Evolutionary conservation across 1,140 invertebrate genomes (phyloP), one percentile per base, ranked within the genome.

Genomic region (Bombus cullumanus): DNA sequence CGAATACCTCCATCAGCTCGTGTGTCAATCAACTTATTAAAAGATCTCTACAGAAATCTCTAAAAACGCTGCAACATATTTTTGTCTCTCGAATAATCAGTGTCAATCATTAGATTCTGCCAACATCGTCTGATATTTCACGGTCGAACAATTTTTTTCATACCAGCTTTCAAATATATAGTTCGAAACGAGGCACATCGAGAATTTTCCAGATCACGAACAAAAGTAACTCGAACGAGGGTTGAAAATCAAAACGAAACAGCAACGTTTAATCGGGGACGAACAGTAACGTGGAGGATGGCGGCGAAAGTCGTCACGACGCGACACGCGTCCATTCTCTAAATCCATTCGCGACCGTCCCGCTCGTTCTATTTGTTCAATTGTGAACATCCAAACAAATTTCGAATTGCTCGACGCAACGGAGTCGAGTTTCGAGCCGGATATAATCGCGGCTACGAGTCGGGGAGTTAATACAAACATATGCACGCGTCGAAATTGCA

Each of bases 351-450:
- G 62, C 68, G 43, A 86, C 68, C 64, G 47, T 86, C 62, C 37
- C 22, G 59, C 64, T n/a, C 3, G 77, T 80, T 81, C 77, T 83
- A 80, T 89, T 89, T 89, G 88, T 79, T 86, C 87, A 89, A 89
- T 89, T 86, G 88, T 73, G 84, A 86, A 81, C 85, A 85, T 79
- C 64, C 88, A 81, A 86, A 83, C 88, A 85, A 89, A 89, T 89
- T 83, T 82, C 71, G 64, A 83, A 89, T 89, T 89, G 82, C 84
- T 89, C 83, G 53, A 66, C 73, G 59, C 72, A 73, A 86, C 79
- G 72, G 66, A 68, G 75, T 41, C 37, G 74, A 83, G 76, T 81
- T 89, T 89, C 87, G 41, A 66, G 22, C 34, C n/a, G 43, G 71
- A 73, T 86, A 89, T 89, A 89, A 89, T 89, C 83, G 81, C 43